Percentiles rank a stretch among this genome's conserved stretches.
Evolutionary conservation across 2,113 vertebrate species (phyloP).

Genomic region (Alouatta palliata): DNA sequence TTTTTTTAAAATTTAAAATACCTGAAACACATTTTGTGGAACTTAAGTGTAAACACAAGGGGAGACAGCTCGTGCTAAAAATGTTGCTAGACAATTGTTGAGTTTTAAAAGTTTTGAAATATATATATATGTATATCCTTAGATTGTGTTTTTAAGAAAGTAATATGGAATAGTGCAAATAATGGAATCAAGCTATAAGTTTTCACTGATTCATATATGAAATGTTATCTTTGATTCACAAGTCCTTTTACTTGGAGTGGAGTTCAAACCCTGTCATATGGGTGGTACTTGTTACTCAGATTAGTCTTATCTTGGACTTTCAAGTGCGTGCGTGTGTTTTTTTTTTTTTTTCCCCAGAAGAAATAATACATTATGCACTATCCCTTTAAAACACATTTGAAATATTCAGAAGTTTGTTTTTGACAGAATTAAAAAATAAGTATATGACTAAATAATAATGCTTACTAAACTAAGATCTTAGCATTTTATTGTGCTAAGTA

Average conservation of each 20-base stretch:
- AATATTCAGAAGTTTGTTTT: constrained; percentile 14
- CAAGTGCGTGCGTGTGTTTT: neutral
- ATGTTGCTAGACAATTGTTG: neutral
- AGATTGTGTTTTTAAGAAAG: neutral
- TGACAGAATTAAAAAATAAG: constrained; percentile 29
- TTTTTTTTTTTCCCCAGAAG: neutral
- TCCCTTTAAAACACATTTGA: neutral
- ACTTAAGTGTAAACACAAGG: neutral
- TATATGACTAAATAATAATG: constrained; percentile 8
- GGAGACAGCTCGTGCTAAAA: neutral
- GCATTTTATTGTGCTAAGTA: neutral
- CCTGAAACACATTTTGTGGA: neutral
- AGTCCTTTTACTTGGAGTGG: neutral
- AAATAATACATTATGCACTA: neutral
- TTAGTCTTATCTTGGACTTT: neutral
- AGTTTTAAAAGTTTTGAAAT: constrained; percentile 13
- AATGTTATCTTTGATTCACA: neutral
- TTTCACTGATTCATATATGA: neutral
- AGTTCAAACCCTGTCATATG: neutral
- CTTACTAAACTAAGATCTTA: neutral
- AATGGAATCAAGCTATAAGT: neutral
- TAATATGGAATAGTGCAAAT: neutral
- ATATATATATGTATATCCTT: neutral
- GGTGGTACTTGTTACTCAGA: neutral
- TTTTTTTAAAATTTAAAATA: constrained; percentile 16